Base-by-base conservation (phyloP, 2,113 vertebrate genomes). In the Cynopterus brachyotis region DNA sequence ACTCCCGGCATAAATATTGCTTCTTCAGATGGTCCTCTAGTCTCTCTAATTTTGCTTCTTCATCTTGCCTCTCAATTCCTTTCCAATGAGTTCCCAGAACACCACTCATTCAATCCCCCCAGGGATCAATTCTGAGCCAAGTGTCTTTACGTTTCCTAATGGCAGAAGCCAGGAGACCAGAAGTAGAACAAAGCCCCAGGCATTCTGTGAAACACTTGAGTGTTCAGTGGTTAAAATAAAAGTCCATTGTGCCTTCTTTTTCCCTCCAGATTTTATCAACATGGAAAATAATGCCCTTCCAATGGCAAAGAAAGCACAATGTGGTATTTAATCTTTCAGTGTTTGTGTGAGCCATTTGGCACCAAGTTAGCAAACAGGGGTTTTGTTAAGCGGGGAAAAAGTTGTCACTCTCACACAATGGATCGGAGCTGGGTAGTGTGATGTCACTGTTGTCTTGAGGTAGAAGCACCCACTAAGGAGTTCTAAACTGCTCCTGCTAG, bases 221-320 rank as follows among this genome's bases (percentile, higher is more conserved):
- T 78, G 69, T 73, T 83, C 75, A 42, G 45, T 69, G 47, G 62
- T 84, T 94, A 94, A 96, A 94, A 92, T 82, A 93, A 91, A 97
- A 90, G 67, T 81, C 86, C 94, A 95, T 79, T 93, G 92, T 96
- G 67, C 28, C 89, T 76, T 89, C 86, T 87, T 93, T 50, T 94
- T 93, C 60, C 55, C 40, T 89, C 60, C 12, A 83, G 86, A 92
- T 95, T 83, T 97, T 97, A 97, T 96, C 97, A 70, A 82, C 59
- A 17, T 85, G 47, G 66, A 95, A 96, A 94, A 95, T 93, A 96
- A 94, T 42, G 76, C 28, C 94, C 45, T 88, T 53, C 69, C 81
- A 96, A 95, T 50, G 30, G 80, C 69, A 96, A 94, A 70, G 84
- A 69, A 96, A 95, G 72, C 69, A 92, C 96, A 96, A 94, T 95